Evolutionary conservation across 1,140 invertebrate species (phyloP).

Genomic region (Batillaria attramentaria): DNA sequence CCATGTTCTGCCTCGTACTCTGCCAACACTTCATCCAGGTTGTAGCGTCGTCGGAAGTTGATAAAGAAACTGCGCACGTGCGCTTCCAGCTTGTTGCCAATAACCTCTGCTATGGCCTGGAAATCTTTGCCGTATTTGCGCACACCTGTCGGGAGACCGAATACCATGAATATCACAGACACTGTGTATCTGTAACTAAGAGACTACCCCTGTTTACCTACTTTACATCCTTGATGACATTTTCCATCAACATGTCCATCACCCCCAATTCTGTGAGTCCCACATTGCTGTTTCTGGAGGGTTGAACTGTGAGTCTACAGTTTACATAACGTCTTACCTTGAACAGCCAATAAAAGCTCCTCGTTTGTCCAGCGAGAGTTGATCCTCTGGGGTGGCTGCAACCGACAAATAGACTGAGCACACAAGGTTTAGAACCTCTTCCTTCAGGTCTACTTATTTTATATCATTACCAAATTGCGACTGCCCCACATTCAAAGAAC

Average conservation of each 20-base stretch:
- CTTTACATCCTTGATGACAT: neutral
- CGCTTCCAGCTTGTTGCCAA: constrained; percentile 94
- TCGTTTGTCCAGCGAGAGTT: constrained; percentile 94
- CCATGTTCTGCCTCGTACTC: constrained; percentile 89
- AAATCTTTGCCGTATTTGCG: constrained; percentile 97
- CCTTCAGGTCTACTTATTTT: too few relatives aligned
- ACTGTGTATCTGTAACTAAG: neutral
- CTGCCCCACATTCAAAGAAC: too few relatives aligned
- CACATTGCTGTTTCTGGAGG: too few relatives aligned
- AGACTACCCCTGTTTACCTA: neutral
- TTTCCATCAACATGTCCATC: neutral
- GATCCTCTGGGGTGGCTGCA: constrained; percentile 77
- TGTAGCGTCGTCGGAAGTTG: constrained; percentile 91
- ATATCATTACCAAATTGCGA: too few relatives aligned
- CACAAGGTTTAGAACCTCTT: neutral
- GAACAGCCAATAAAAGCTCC: constrained; percentile 90
- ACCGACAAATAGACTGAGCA: constrained; percentile 26
- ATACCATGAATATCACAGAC: too few relatives aligned
- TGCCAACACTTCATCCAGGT: constrained; percentile 89
- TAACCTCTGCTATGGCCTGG: constrained; percentile 93
- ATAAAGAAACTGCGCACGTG: constrained; percentile 93
- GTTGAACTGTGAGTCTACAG: too few relatives aligned
- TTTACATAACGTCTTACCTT: constrained; percentile 82
- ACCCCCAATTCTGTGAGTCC: too few relatives aligned
- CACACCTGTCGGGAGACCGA: too few relatives aligned